Base-by-base conservation (phyloP, 92 coral and sea anemone species). In the Pocillopora meandrina region DNA sequence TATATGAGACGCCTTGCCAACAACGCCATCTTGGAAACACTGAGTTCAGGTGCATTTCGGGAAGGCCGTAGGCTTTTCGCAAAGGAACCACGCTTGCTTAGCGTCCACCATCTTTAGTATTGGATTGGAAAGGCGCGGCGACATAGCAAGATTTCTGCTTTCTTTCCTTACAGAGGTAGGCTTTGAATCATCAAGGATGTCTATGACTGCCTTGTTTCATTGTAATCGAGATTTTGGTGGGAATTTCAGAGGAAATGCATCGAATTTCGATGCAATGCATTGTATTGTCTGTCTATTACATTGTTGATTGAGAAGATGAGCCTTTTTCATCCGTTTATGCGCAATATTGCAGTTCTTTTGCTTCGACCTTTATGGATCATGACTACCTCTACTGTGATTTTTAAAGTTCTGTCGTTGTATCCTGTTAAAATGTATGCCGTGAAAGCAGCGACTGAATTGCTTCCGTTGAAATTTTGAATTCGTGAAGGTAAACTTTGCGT, bases 51-150 rank as follows among this genome's bases (percentile, higher is more conserved):
- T 49, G 84, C 52, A 77, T 64, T 60, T 35, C 57, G 71, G 82
- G 86, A 82, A 84, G 60, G 23, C 26, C 23, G 23, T 14, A 18
- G 12, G 21, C 34, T 70, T 42, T 42, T 81, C 88, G 90, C 92
- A 89, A 87, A 84, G 92, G 92, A 89, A 89, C 92, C 92, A 89
- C 92, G 92, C 92, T 87, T 80, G 84, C 88, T 90, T 86, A 90
- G 90, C 93, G 90, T 82, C 93, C 93, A 90, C 93, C 93, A 90
- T 90, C 77, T 90, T 90, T 77, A 18, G 62, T 65, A 73, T 83
- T 74, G 80, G 52, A 52, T 76, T 56, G 80, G 84, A 72, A 81
- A 90, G 93, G 93, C 93, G 93, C 93, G 93, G 93, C 82, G 93
- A 90, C 93, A 77, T 82, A 90, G 93, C 93, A 82, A 82, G 85